Base-by-base conservation (phyloP, 2,113 vertebrate genomes). In the Colinus virginianus region DNA sequence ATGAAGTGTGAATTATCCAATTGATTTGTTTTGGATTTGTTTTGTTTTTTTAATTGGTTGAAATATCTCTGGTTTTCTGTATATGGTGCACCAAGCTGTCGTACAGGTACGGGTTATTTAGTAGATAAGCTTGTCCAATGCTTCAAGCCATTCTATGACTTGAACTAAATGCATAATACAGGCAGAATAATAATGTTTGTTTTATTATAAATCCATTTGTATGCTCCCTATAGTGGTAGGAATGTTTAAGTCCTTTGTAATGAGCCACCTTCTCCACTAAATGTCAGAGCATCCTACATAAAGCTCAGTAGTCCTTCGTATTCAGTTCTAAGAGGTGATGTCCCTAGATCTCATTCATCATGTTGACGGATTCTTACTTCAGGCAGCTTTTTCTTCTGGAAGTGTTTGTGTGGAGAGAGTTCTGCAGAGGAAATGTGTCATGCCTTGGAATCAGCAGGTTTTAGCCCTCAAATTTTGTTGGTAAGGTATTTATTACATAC, bases 311-410 rank as follows among this genome's bases (percentile, higher is more conserved):
- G 45, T 49, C 40, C 18, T 69, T 76, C 42, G 11, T 67, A 12
- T 36, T 69, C 12, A 21, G 68, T 25, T 48, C 34, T 53, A 40
- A 68, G 22, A 40, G 34, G 26, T 32, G 63, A 9, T 89, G 64
- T 12, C 28, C 70, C 68, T 64, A 46, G 6, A 38, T 68, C 34
- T 13, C 1, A 0, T 55, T 76, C 20, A 6, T 87, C 61, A 80
- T 19, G 10, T 69, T 53, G 42, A 56, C 20, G 62, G 43, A 59
- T 64, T 68, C 80, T 82, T 95, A 66, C 75, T 96, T 56, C 94
- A 99, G 99, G 99, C 64, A 98, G 97, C 79, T 99, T 99, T 95
- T 96, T 99, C 72, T 99, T 99, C 94, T 99, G 99, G 99, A 98
- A 98, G 48, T 99, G 98, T 96, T 97, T 99, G 75, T 98, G 97